Evolutionary conservation across 2,113 vertebrate genomes (phyloP), one percentile per base, ranked within the genome.

Genomic region (Chlorocebus sabaeus): DNA sequence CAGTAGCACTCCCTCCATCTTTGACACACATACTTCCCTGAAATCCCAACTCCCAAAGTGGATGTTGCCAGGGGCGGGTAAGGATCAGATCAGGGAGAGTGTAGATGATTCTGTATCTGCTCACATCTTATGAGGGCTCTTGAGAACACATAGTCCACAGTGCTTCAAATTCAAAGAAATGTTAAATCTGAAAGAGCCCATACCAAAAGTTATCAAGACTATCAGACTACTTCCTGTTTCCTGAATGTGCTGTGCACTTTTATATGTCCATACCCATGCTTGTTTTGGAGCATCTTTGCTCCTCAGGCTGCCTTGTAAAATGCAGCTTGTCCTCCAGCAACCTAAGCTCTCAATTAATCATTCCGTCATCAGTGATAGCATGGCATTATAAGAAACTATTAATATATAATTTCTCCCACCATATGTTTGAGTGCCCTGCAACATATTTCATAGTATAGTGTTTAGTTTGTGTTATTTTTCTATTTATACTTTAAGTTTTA

Each of bases 391-490:
- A 84, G 55, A 95, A 87, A 96, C 30, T 32, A 7, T 30, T 64
- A 64, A 64, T 80, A 48, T 87, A 70, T 90, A 67, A 82, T 82
- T 85, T 68, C 27, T 17, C 67, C 78, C 30, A 89, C 5, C 14
- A 50, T 93, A 43, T 87, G 9, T 78, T 50, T 92, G 67, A 96
- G 87, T 96, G 38, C 12, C 35, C 57, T 90, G 30, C 38, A 88
- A 70, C 20, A 25, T 95, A 96, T 61, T 95, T 81, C 38, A 75
- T 59, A 84, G 55, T 50, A 43, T 48, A 88, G 30, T 78, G 2
- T 81, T 92, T 80, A 73, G 70, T 88, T 73, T 81, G 30, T 95
- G 23, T 93, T 85, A 22, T 48, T 95, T 96, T 94, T 84, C 59
- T 90, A 1, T 61, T 79, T 93, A 95, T 79, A 40, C 30, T 97